Evolutionary conservation across 2,113 vertebrate genomes (phyloP).

Genomic region (Anhinga anhinga): DNA sequence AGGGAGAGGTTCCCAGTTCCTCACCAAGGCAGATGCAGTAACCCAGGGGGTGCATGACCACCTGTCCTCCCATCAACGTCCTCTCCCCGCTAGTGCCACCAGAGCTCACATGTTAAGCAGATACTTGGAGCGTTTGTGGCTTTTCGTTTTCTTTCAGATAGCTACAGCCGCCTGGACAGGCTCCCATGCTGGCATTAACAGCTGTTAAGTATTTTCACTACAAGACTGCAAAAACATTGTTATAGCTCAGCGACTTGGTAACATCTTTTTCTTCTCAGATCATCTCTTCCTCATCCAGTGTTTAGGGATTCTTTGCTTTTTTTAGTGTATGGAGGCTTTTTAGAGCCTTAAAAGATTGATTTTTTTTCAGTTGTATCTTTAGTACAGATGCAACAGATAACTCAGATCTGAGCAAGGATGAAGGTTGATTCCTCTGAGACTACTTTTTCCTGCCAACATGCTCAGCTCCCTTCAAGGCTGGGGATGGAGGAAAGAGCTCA

Average conservation of each 20-base stretch:
- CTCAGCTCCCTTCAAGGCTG: background rate
- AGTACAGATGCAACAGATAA: background rate
- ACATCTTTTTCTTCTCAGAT: background rate
- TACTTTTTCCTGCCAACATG: background rate
- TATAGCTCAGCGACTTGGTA: background rate
- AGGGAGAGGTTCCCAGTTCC: background rate
- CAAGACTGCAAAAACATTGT: background rate
- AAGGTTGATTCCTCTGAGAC: background rate
- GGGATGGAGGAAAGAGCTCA: background rate
- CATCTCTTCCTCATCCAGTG: background rate
- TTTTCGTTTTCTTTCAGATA: background rate
- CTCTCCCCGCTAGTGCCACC: background rate
- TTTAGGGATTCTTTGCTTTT: background rate
- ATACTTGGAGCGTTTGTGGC: background rate
- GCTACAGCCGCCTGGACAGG: background rate
- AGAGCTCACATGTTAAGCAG: background rate
- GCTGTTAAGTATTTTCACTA: background rate
- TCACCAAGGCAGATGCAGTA: background rate
- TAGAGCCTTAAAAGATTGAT: background rate
- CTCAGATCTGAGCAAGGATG: background rate
- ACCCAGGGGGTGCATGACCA: no score
- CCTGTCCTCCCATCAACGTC: background rate
- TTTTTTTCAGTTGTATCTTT: background rate
- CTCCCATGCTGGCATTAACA: accelerated
- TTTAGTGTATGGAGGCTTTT: background rate